Conservation (phyloP, 1,140 invertebrate genomes). For the Pristionchus pacificus region DNA sequence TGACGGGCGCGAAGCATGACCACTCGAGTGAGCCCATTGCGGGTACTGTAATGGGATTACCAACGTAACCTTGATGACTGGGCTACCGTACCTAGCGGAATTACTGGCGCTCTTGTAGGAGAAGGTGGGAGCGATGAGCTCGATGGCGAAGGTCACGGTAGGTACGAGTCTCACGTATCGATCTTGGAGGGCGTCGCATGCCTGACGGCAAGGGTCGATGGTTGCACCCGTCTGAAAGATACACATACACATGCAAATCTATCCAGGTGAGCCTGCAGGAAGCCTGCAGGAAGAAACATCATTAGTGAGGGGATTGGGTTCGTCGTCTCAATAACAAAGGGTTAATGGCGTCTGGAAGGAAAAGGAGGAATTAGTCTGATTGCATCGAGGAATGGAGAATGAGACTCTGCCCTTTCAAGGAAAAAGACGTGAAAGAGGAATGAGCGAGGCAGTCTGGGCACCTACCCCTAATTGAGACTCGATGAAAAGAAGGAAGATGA, state of each 20-base stretch:
- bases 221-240: slow-evolving; percentile 50
- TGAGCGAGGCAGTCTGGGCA: no score
- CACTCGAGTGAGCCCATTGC: slow-evolving; percentile 20
- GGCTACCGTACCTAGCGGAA: slow-evolving; percentile 1
- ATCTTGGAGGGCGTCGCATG: slow-evolving; percentile 52
- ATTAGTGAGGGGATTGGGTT: no score
- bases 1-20: slow-evolving; percentile 47
- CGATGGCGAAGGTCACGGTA: slow-evolving; percentile 48
- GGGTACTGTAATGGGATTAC: neutral
- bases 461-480: no score
- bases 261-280: slow-evolving; percentile 34
- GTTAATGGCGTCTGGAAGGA: no score
- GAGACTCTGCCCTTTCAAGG: no score
- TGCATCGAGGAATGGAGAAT: no score
- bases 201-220: slow-evolving; percentile 51
- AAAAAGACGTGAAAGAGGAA: no score
- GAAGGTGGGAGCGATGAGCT: slow-evolving; percentile 46
- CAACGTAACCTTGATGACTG: neutral
- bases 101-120: slow-evolving; percentile 38
- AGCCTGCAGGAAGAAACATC: no score
- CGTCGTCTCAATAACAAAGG: no score
- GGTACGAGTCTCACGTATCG: slow-evolving; percentile 44
- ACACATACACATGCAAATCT: slow-evolving; percentile 41
- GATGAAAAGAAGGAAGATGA: neutral
- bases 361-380: no score